A percentile compares a stretch with the other conserved stretches of the same genome.
Conservation (phyloP, 2,888 invertebrate species). For the Opisthograptis luteolata region DNA sequence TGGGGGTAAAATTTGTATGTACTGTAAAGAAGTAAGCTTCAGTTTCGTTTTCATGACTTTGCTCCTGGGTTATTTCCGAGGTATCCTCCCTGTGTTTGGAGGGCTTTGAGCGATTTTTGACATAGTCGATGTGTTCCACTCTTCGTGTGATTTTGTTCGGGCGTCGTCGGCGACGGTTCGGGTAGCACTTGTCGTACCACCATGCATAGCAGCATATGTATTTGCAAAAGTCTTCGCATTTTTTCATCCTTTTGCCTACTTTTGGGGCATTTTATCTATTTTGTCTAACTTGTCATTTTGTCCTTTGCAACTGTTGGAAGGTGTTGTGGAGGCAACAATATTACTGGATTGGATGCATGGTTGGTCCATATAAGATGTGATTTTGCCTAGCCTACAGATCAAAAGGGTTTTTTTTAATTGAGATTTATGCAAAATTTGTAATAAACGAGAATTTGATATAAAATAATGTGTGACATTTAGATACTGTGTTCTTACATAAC, state of each 20-base stretch:
- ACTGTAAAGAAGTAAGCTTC: conserved; percentile 38
- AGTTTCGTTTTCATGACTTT: conserved; percentile 23
- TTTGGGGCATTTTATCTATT: neutral
- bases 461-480: too few species aligned
- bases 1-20: conserved; percentile 28
- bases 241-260: neutral
- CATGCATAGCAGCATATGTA: conserved; percentile 29
- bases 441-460: too few species aligned
- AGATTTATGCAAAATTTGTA: too few species aligned
- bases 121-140: conserved; percentile 32
- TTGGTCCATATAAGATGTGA: too few species aligned
- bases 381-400: too few species aligned
- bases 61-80: conserved; percentile 1
- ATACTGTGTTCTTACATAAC: too few species aligned
- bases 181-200: conserved; percentile 15
- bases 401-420: too few species aligned
- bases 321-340: too few species aligned
- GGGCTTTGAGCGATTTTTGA: conserved; percentile 18
- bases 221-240: conserved; percentile 24
- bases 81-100: conserved; percentile 14
- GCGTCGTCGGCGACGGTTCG: neutral
- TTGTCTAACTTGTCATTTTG: too few species aligned
- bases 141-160: conserved; percentile 30
- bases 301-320: too few species aligned
- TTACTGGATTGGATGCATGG: too few species aligned